phyloP scores from a whole-genome alignment of 2,888 invertebrate genomes.

The Apamea crenata region DNA sequence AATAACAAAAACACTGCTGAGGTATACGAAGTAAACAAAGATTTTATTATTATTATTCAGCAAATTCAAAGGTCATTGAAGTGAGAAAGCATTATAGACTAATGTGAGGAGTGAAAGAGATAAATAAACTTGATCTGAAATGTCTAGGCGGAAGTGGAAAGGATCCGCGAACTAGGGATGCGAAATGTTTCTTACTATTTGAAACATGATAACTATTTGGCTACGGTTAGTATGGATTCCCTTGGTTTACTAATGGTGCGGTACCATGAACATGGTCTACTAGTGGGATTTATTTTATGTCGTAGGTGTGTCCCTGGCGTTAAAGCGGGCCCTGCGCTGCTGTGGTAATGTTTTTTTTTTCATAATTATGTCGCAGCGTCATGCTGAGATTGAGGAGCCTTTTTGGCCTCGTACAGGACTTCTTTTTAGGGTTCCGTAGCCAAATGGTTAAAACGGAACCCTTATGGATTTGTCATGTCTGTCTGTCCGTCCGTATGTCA shows the following conservation, averaged over 20 bases:
- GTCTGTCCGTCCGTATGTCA: too few species aligned
- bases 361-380: too few species aligned
- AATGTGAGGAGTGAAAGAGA: slow-evolving; percentile 72
- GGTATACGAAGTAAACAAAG: slow-evolving; percentile 88
- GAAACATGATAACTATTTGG: neutral
- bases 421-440: too few species aligned
- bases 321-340: too few species aligned
- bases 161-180: slow-evolving; percentile 53
- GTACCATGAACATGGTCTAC: neutral
- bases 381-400: too few species aligned
- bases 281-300: too few species aligned
- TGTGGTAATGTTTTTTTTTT: too few species aligned
- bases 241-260: neutral
- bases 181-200: slow-evolving; percentile 19
- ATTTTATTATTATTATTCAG: slow-evolving; percentile 87
- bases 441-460: too few species aligned
- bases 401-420: too few species aligned
- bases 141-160: slow-evolving; percentile 72
- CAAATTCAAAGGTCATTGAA: slow-evolving; percentile 88
- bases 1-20: slow-evolving; percentile 89
- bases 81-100: slow-evolving; percentile 69
- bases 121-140: slow-evolving; percentile 57
- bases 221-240: slow-evolving; percentile 10
- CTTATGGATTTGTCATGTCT: too few species aligned
- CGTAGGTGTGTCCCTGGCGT: too few species aligned